Conservation (phyloP, 1,140 invertebrate species). For the silkworm (Bombyx mori) region ASM3026992v2 NC_085115.1:10344501-10345000, state of each 20-base stretch:
- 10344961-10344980: too few relatives aligned
- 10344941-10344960: too few relatives aligned
- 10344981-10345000: not conserved
- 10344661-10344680: too few relatives aligned
- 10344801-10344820: conserved; percentile 12
- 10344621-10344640: too few relatives aligned
- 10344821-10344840: conserved; percentile 15
- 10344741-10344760: not conserved
- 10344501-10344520: too few relatives aligned
- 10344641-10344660: too few relatives aligned
- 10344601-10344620: too few relatives aligned
- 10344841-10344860: conserved; percentile 21
- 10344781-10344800: conserved; percentile 13
- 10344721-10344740: not conserved
- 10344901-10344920: conserved; percentile 15
- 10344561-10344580: too few relatives aligned
- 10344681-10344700: not conserved
- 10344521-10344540: too few relatives aligned
- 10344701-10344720: not conserved
- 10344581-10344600: too few relatives aligned
- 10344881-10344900: conserved; percentile 14
- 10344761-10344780: conserved; percentile 27
- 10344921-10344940: too few relatives aligned
- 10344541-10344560: too few relatives aligned
- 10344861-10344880: conserved; percentile 17